Base-by-base conservation (phyloP, 2,113 vertebrate species). In the Tinamus guttatus region DNA sequence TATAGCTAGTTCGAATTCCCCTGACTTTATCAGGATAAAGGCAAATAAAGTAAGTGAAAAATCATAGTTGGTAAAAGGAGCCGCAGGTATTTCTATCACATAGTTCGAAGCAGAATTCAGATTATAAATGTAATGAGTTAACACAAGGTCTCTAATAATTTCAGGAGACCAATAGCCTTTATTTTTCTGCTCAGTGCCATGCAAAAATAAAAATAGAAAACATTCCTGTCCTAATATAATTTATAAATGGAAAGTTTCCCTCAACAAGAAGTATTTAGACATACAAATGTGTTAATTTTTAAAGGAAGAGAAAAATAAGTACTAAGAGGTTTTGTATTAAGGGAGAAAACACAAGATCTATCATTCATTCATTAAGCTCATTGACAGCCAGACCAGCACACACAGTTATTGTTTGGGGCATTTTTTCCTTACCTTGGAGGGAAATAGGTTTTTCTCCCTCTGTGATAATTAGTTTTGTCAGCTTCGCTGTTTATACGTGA, bases 391-490 rank as follows among this genome's bases (percentile, higher is more conserved):
- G 68, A 92, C 95, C 80, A 84, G 79, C n/a, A 36, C n/a, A 47
- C n/a, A 43, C 28, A 78, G 40, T 73, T 85, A 95, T 97, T 97
- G 94, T 98, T 96, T 96, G 40, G 95, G 86, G 43, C 11, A 13
- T 28, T 82, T 96, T 85, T 96, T 85, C 84, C 87, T 96, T 97
- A 96, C 95, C 89, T 94, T 89, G 49, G 63, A 97, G 95, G 77
- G 58, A 96, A 98, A 97, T 81, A 95, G 91, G 92, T 96, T 96
- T 62, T 34, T 64, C 82, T 95, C 95, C 86, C 54, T 97, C 86
- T 93, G 95, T 85, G 96, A 95, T 98, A 97, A 98, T 98, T 96
- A 96, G 97, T 98, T 98, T 97, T 98, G 97, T 98, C 97, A 98
- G 96, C 92, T 98, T 97, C 92, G 27, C 97, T 98, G 96, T 97